Base-by-base conservation (phyloP, 2,797 vertebrate genomes). In the Enteromius treurensis region DNA sequence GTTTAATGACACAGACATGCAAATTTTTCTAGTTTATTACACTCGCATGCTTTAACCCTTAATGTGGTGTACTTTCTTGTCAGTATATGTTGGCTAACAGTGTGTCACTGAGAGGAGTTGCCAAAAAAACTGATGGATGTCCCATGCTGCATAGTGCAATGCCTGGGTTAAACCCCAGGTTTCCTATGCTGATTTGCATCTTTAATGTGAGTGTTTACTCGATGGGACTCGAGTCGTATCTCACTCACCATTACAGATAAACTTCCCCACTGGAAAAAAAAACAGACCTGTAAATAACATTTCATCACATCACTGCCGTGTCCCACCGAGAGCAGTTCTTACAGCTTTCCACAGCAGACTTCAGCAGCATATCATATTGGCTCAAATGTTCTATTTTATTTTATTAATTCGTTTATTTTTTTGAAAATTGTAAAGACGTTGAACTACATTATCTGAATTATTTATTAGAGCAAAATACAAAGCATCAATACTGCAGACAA, bases 201-300 rank as follows among this genome's bases (percentile, higher is more conserved):
- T 62, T 55, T 81, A 73, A 62, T 81, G 53, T 11, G 68, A 73
- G 23, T 17, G 47, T 73, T 11, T 32, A 13, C 79, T 81, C 68
- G 15, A 53, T 40, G 19, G 53, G 79, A 80, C 68, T 60, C 5
- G 23, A 17, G 53, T 40, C 26, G 32, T 81, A 81, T 81, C 79
- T 81, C 68, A 49, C 8, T 62, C 69, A 73, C 79, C 10, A 49
- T 80, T 81, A 23, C 53, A 81, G 68, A 81, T 73, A 64, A 73
- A 9, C 21, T 62, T 81, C 13, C 55, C 69, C 26, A 2, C 26
- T 73, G 69, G 69, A 81, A 73, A 73, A 73, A 6, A 64, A 81
- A 80, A 71, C 79, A 60, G 26, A 70, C 21, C 79, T 60, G 53
- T 47, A 37, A 53, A 71, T 62, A 80, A 5, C 23, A 45, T 80